Percentiles rank a stretch among this genome's conserved stretches.
These are phyloP conservation scores for Entomobrya proxima DNA, from an alignment of 2,888 invertebrate species.

Conservation along the genomic window DNA sequence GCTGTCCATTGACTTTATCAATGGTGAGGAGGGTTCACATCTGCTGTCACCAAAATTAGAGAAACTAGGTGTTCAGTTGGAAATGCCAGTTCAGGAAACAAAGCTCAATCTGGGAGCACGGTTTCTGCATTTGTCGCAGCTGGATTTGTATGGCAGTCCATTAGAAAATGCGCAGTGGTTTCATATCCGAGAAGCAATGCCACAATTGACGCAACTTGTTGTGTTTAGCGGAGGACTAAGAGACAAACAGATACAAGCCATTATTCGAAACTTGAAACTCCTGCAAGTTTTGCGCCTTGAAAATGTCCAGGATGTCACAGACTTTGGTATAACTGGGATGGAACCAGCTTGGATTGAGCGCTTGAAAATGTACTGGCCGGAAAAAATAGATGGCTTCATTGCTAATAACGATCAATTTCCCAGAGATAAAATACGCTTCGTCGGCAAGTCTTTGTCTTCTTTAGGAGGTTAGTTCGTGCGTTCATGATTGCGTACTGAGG, in stretches of 20 bases:
- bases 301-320: conserved; percentile 33
- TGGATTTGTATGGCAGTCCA: conserved; percentile 32
- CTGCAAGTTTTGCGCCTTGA: conserved; percentile 46
- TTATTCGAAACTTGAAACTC: conserved; percentile 29
- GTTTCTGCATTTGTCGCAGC: conserved; percentile 20
- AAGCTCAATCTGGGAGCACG: conserved; percentile 2
- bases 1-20: conserved; percentile 28
- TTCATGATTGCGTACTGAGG: background rate
- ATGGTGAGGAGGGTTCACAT: conserved; percentile 1
- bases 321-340: conserved; percentile 56
- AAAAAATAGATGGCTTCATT: conserved; percentile 3
- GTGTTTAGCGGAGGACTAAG: conserved; percentile 20
- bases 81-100: conserved; percentile 32
- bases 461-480: conserved; percentile 32
- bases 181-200: conserved; percentile 37
- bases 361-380: conserved; percentile 48
- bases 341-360: conserved; percentile 39
- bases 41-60: conserved; percentile 34
- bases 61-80: conserved; percentile 39
- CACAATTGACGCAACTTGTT: conserved; percentile 37
- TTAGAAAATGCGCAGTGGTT: conserved; percentile 42
- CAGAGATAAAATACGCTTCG: conserved; percentile 39
- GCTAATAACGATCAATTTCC: conserved; percentile 9
- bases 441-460: conserved; percentile 36
- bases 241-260: conserved; percentile 28